These are phyloP conservation scores for Bombus sibiricus DNA, from an alignment of 1,140 invertebrate species.

Conservation along the genomic window DNA sequence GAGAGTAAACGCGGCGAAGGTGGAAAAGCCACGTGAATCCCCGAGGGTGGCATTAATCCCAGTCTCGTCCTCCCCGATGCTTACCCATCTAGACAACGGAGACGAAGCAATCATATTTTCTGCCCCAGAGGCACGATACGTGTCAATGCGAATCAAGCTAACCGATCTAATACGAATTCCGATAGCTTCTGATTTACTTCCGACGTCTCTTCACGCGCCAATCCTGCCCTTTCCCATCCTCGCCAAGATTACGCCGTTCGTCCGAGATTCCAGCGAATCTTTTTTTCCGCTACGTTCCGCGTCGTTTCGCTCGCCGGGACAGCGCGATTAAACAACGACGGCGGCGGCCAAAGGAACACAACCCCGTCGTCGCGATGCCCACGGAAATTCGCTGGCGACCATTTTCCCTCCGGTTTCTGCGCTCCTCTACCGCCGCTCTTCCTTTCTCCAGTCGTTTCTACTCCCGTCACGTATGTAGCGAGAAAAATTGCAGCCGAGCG, in stretches of 20 bases:
- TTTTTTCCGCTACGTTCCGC: neutral
- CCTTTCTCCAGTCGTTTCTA: slow-evolving; percentile 76
- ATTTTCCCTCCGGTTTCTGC: slow-evolving; percentile 55
- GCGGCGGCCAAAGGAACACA: no score
- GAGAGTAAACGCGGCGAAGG: slow-evolving; percentile 62
- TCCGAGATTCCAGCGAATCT: slow-evolving; percentile 44
- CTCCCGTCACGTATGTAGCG: slow-evolving; percentile 83
- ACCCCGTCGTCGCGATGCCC: slow-evolving; percentile 52
- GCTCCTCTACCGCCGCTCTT: slow-evolving; percentile 50
- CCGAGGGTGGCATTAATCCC: slow-evolving; percentile 82
- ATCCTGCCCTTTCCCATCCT: slow-evolving; percentile 21
- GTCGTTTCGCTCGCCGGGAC: no score
- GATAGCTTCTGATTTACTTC: slow-evolving; percentile 80
- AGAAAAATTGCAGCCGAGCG: slow-evolving; percentile 83
- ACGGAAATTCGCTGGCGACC: slow-evolving; percentile 70
- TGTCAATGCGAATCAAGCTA: slow-evolving; percentile 82
- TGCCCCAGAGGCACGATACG: slow-evolving; percentile 81
- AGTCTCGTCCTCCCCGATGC: slow-evolving; percentile 62
- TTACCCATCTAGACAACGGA: slow-evolving; percentile 70
- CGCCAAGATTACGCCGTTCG: slow-evolving; percentile 48
- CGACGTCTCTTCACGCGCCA: slow-evolving; percentile 25
- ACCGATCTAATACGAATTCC: slow-evolving; percentile 81
- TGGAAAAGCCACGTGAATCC: slow-evolving; percentile 74
- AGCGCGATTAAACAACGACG: no score
- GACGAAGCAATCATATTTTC: slow-evolving; percentile 82